phyloP scores from a whole-genome alignment of 2,888 invertebrate species.

The Pilophorus perplexus region DNA sequence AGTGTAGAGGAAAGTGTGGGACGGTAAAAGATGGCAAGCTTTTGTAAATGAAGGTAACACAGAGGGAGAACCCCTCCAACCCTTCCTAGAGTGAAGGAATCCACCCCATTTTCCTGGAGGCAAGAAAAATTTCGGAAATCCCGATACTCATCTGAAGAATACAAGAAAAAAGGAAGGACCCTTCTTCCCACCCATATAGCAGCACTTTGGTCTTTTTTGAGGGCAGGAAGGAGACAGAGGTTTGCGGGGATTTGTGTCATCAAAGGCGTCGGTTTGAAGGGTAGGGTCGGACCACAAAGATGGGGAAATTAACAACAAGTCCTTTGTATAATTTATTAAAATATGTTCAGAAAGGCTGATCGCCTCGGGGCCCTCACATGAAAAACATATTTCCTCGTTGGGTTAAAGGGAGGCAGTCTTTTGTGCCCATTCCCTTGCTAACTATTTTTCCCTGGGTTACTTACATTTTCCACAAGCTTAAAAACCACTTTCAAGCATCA shows the following conservation, averaged over 20 bases:
- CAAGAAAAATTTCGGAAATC: conserved; percentile 40
- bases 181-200: not conserved
- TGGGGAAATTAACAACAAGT: conserved; percentile 41
- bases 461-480: conserved; percentile 39
- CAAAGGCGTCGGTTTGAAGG: conserved; percentile 42
- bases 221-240: conserved; percentile 8
- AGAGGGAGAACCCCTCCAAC: no score
- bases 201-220: conserved; percentile 13
- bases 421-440: conserved; percentile 40
- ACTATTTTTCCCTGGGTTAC: conserved; percentile 41
- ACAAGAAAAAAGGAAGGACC: conserved; percentile 16
- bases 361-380: conserved; percentile 40
- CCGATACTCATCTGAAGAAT: conserved; percentile 38
- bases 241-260: conserved; percentile 34
- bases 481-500: conserved; percentile 2
- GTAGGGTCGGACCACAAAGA: conserved; percentile 37
- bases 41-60: conserved; percentile 36
- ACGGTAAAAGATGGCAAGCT: conserved; percentile 22
- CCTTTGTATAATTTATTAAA: conserved; percentile 43
- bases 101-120: conserved; percentile 20
- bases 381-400: conserved; percentile 42
- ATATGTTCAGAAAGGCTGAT: conserved; percentile 41
- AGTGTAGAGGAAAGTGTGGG: conserved; percentile 19
- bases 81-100: conserved; percentile 25
- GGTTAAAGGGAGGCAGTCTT: conserved; percentile 20